Evolutionary conservation across 2,113 vertebrate genomes (phyloP).

Genomic region (Tychaedon coryphoeus): DNA sequence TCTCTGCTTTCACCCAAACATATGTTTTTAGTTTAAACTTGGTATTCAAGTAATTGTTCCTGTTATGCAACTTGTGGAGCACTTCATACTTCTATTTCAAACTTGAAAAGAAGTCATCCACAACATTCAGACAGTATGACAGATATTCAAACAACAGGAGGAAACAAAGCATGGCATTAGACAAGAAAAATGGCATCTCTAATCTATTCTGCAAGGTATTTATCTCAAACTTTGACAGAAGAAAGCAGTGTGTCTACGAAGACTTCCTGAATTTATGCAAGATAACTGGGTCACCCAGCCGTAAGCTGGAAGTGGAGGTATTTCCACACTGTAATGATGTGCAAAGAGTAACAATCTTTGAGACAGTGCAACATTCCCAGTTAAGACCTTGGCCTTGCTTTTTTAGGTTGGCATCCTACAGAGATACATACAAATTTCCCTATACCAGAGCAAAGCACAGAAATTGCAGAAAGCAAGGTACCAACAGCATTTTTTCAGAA

Average conservation of each 20-base stretch:
- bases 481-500: neutral
- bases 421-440: neutral
- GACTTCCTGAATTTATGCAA: neutral
- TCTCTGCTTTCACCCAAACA: neutral
- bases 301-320: neutral
- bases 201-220: neutral
- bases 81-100: neutral
- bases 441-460: neutral
- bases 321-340: neutral
- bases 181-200: neutral
- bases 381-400: neutral
- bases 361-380: neutral
- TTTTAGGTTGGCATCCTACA: neutral
- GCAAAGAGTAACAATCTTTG: neutral
- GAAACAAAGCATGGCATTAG: neutral
- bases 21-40: neutral
- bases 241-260: neutral
- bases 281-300: neutral
- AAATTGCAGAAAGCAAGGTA: neutral
- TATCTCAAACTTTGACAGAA: neutral
- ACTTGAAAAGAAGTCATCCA: neutral
- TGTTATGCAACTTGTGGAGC: neutral
- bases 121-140: neutral
- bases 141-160: neutral
- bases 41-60: neutral